Evolutionary conservation across 2,113 vertebrate species (phyloP), one percentile per base, ranked within the genome.

Genomic region (Notothenia rossii): DNA sequence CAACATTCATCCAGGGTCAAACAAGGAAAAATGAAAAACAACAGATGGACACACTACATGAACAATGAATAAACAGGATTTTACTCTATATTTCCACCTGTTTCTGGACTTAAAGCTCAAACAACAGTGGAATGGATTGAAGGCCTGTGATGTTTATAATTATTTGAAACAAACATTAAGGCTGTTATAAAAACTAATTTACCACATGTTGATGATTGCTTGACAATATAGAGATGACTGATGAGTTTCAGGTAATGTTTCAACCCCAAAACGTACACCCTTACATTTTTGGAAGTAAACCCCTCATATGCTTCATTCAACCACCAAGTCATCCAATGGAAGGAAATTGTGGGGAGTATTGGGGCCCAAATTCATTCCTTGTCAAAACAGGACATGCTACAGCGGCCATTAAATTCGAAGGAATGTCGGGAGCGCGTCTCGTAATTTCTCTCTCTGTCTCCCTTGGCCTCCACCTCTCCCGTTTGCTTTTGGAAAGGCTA

Each of bases 371-470:
- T 81, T 79, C 82, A 74, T 82, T 85, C 77, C 89, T 77, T 89
- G 88, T 86, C 71, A 91, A 91, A 93, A 91, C 90, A 91, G 88
- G 79, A 92, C 90, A 88, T 88, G 74, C 86, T 89, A 83, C 87
- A 85, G 77, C 49, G 55, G 83, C 72, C 77, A 88, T 91, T 90
- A 85, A 91, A 91, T 82, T 76, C 70, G 72, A 85, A 89, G 87
- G 88, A 91, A 90, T 93, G 89, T 79, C 14, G 75, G 55, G 83
- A 81, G 85, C 81, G 49, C 33, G 82, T 88, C 90, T 90, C 73
- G 58, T 86, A 83, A 86, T 88, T 89, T 85, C 79, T 87, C 75
- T 64, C 77, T 64, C 22, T 85, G 85, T 85, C 86, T 82, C 36
- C 85, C 71, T 87, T 81, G 82, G 87, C 86, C 63, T 81, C 68